Evolutionary conservation across 53 echinoderm and acorn worm genomes (phyloP).

Genomic region (Patiria pectinifera): DNA sequence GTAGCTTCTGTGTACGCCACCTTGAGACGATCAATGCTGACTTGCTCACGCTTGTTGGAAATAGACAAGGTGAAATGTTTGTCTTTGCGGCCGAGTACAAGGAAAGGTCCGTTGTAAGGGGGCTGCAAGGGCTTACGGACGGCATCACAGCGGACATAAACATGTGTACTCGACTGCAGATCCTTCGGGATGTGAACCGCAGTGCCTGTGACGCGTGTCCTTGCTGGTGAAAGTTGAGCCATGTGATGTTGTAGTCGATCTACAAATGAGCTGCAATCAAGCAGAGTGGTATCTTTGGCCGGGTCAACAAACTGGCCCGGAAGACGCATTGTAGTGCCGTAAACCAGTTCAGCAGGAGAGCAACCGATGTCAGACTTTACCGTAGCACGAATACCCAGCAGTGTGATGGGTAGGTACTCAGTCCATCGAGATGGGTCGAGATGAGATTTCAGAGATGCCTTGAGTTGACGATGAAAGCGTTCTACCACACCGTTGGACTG

Average conservation of each 20-base stretch:
- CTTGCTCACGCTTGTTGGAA: slow-evolving; percentile 14
- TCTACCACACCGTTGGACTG: slow-evolving; percentile 49
- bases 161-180: slow-evolving; percentile 9
- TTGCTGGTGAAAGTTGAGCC: slow-evolving; percentile 22
- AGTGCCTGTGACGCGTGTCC: neutral
- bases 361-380: slow-evolving; percentile 56
- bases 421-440: slow-evolving; percentile 55
- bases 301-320: slow-evolving; percentile 58
- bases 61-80: slow-evolving; percentile 31
- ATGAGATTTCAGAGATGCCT: slow-evolving; percentile 64
- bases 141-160: slow-evolving; percentile 8
- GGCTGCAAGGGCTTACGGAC: slow-evolving; percentile 50
- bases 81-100: slow-evolving; percentile 28
- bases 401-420: slow-evolving; percentile 48
- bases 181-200: slow-evolving; percentile 3
- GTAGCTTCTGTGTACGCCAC: slow-evolving; percentile 47
- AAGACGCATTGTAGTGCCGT: slow-evolving; percentile 54
- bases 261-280: slow-evolving; percentile 52
- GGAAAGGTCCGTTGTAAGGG: slow-evolving; percentile 55
- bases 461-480: slow-evolving; percentile 36
- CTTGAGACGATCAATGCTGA: slow-evolving; percentile 61
- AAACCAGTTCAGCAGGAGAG: slow-evolving; percentile 69
- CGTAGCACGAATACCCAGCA: slow-evolving; percentile 57
- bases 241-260: slow-evolving; percentile 51
- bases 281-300: neutral